A percentile compares a stretch with the other conserved stretches of the same genome.
Evolutionary conservation across 2,888 invertebrate species (phyloP).

Genomic region (Hartigia nigra): DNA sequence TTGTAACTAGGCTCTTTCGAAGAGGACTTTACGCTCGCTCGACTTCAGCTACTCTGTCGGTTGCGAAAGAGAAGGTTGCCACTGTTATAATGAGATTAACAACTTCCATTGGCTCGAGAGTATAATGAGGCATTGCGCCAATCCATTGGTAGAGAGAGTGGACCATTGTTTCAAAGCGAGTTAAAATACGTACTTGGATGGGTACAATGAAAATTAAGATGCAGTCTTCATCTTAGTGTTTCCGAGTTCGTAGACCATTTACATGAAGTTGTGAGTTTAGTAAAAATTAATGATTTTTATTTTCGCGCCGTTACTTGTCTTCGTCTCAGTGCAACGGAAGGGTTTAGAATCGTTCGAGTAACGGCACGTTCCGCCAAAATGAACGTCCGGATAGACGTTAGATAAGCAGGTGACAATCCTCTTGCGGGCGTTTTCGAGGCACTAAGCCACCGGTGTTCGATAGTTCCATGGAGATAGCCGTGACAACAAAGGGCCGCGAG

Average conservation of each 20-base stretch:
- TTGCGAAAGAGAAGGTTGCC: not conserved
- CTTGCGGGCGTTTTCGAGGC: slow-evolving; percentile 59
- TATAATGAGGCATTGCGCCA: not conserved
- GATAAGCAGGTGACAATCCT: slow-evolving; percentile 64
- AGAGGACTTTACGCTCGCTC: not conserved
- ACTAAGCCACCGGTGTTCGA: slow-evolving; percentile 22
- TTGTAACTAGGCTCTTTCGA: not conserved
- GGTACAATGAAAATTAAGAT: not conserved
- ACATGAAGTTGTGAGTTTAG: not conserved
- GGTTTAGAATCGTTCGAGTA: not conserved
- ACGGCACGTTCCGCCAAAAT: not conserved
- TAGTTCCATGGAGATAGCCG: slow-evolving; percentile 9
- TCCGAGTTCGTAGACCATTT: not conserved
- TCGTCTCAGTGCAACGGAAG: not conserved
- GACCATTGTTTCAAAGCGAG: not conserved
- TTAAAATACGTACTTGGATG: not conserved
- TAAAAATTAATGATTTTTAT: not conserved
- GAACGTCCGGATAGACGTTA: slow-evolving; percentile 17
- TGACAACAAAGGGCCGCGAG: slow-evolving; percentile 11
- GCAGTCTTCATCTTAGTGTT: not conserved
- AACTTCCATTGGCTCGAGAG: not conserved
- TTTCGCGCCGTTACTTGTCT: not conserved
- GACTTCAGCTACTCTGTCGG: not conserved
- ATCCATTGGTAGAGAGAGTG: not conserved
- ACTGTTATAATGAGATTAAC: not conserved